Evolutionary conservation across 2,113 vertebrate genomes (phyloP).

Genomic region (Isichthys henryi): DNA sequence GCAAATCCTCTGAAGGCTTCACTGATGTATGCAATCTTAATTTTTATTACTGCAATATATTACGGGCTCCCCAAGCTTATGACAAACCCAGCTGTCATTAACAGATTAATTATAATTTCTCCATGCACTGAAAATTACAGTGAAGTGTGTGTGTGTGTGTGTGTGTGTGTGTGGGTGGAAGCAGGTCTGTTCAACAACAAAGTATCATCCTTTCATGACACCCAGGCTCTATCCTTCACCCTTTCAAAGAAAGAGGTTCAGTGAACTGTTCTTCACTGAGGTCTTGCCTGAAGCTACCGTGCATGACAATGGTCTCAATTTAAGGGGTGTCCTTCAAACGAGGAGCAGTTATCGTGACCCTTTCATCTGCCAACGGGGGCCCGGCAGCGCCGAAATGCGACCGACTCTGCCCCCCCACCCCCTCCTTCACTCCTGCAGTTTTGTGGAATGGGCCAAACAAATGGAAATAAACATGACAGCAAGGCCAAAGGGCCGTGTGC

Average conservation of each 20-base stretch:
- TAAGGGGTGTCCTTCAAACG: constrained; percentile 40
- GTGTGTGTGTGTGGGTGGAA: constrained; percentile 44
- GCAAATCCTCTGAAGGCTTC: constrained; percentile 70
- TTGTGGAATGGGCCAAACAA: constrained; percentile 38
- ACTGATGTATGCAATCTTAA: constrained; percentile 74
- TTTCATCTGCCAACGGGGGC: constrained; percentile 36
- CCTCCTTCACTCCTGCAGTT: constrained; percentile 27
- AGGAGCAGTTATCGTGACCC: constrained; percentile 36
- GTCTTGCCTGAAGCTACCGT: constrained; percentile 38
- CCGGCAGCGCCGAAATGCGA: constrained; percentile 32
- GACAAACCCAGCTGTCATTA: constrained; percentile 76
- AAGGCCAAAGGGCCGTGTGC: constrained; percentile 34
- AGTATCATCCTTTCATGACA: constrained; percentile 42
- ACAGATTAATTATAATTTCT: constrained; percentile 79
- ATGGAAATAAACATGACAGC: constrained; percentile 40
- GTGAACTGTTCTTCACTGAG: constrained; percentile 32
- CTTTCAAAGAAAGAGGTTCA: constrained; percentile 40
- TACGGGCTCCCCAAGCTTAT: constrained; percentile 70
- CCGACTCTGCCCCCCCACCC: constrained; percentile 28
- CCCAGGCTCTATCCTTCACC: constrained; percentile 50
- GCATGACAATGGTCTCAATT: constrained; percentile 42
- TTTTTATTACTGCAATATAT: constrained; percentile 82
- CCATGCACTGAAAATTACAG: constrained; percentile 56
- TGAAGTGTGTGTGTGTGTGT: constrained; percentile 47
- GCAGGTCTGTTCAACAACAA: constrained; percentile 43